These are phyloP conservation scores for Odocoileus hemionus DNA, from an alignment of 2,113 vertebrate genomes.

Conservation along the genomic window DNA sequence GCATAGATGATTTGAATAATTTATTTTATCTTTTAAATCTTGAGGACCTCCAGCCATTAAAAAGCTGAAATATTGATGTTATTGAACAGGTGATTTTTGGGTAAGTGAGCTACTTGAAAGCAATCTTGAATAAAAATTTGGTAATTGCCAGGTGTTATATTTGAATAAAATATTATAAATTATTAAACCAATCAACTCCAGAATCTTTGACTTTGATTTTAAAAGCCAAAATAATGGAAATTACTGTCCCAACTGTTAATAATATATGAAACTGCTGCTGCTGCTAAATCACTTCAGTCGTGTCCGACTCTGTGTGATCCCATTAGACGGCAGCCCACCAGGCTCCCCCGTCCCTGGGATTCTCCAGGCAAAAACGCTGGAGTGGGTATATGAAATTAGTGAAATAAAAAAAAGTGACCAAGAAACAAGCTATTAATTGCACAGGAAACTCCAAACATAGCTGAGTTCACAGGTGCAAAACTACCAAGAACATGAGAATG, in stretches of 20 bases:
- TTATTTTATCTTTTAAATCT: background rate
- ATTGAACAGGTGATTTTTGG: background rate
- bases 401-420: background rate
- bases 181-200: background rate
- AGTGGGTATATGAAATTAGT: background rate
- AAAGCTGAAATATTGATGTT: background rate
- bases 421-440: conserved; percentile 17
- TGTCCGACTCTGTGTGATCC: too few species aligned
- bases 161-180: background rate
- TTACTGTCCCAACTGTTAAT: background rate
- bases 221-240: conserved; percentile 20
- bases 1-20: background rate
- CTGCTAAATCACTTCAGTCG: too few species aligned
- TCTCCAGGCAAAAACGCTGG: too few species aligned
- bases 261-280: background rate
- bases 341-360: too few species aligned
- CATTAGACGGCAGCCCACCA: too few species aligned
- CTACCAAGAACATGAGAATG: background rate
- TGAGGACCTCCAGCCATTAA: background rate
- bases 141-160: background rate
- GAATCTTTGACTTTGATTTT: background rate
- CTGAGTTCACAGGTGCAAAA: background rate
- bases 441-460: background rate
- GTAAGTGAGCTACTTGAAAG: background rate
- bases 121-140: background rate